A percentile compares a stretch with the other conserved stretches of the same genome.
Evolutionary conservation across 1,140 invertebrate species (phyloP).

Genomic region (Bombus sibiricus): DNA sequence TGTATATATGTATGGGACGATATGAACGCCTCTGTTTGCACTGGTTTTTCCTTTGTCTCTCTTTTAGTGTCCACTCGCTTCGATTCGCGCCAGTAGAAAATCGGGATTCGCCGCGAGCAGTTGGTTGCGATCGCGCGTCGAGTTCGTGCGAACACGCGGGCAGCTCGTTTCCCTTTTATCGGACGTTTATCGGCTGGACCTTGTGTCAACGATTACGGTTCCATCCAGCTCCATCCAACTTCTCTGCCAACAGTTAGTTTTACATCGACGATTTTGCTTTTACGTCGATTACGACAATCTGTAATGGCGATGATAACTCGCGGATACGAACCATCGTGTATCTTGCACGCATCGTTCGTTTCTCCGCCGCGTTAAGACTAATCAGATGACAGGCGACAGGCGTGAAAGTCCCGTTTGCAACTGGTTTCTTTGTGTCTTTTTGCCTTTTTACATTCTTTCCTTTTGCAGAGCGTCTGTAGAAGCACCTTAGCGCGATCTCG

Average conservation of each 20-base stretch:
- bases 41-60: conserved; percentile 5
- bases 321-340: not conserved
- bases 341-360: too few species aligned
- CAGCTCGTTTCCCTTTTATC: conserved; percentile 15
- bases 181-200: not conserved
- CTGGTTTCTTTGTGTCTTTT: not conserved
- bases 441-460: not conserved
- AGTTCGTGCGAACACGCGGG: not conserved
- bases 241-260: not conserved
- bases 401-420: conserved; percentile 23
- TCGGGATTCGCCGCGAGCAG: conserved; percentile 6
- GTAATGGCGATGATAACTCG: not conserved
- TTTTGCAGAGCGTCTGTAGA: not conserved
- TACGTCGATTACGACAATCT: not conserved
- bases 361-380: not conserved
- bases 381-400: not conserved
- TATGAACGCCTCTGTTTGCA: conserved; percentile 14
- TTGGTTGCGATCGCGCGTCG: not conserved
- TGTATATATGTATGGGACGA: not conserved
- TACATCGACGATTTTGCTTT: not conserved
- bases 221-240: too few species aligned
- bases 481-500: not conserved
- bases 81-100: conserved; percentile 33
- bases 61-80: not conserved
- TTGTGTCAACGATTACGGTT: not conserved